Evolutionary conservation across 2,797 vertebrate genomes (phyloP), one percentile per base, ranked within the genome.

Genomic region (Crypturellus tataupa): DNA sequence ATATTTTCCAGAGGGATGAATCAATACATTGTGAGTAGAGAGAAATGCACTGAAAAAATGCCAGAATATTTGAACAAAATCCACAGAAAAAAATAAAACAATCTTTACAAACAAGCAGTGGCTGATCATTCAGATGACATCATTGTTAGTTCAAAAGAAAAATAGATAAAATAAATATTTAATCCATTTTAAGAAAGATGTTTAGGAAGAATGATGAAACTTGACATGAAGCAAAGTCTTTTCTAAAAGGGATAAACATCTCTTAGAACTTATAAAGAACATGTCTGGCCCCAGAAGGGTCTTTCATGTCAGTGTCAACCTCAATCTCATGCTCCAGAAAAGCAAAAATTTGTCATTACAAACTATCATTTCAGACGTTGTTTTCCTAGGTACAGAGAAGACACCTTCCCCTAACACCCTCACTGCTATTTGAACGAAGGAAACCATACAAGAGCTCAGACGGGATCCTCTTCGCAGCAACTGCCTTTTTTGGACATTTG

Each of bases 391-490:
- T 40, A 35, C 1, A 0, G 31, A 21, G 71, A 68, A 23, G 25
- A 56, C 10, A 80, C 9, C 24, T 85, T 67, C 19, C 20, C 7
- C 33, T 67, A 53, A 63, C 5, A 71, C 8, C 10, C 73, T 87
- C 0, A 1, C 5, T 62, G 15, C 27, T 69, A 2, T 39, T 86
- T 18, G 53, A 25, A 33, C 58, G 51, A 93, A 90, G 23, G 12
- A 11, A 76, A 29, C 14, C 12, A 8, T 42, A 62, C 10, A 9
- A 5, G n/a, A 15, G 16, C 12, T 94, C 2, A 56, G 60, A 58
- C 3, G 80, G 2, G 21, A 77, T 73, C 8, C 12, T 46, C 8
- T 20, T 8, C 6, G 40, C 0, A 2, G 20, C 10, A 65, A 15
- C 46, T 67, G 18, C 33, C 69, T 70, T 59, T 21, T 56, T 69